A percentile compares a stretch with the other conserved stretches of the same genome.
Evolutionary conservation across 2,888 invertebrate species (phyloP).

Genomic region (Pyrocoelia pectoralis): DNA sequence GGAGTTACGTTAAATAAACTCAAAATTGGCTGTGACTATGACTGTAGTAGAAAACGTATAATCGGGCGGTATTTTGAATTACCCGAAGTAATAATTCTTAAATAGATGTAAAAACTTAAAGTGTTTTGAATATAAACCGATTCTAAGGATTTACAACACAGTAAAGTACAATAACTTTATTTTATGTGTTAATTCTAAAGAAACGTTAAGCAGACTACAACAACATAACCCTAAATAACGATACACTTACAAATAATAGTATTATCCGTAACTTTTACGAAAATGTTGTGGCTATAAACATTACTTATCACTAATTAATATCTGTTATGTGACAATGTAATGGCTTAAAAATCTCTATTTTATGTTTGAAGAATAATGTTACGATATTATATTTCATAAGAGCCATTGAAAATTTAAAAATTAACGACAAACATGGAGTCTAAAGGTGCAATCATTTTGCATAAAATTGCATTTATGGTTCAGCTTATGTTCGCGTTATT

Average conservation of each 20-base stretch:
- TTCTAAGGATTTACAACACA: neutral
- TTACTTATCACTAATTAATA: constrained; percentile 42
- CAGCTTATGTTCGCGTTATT: constrained; percentile 49
- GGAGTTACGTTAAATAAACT: too few species aligned
- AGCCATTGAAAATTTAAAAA: constrained; percentile 38
- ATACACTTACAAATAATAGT: constrained; percentile 33
- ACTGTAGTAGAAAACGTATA: too few species aligned
- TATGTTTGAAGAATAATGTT: constrained; percentile 45
- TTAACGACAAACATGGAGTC: constrained; percentile 37
- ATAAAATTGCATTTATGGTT: constrained; percentile 50
- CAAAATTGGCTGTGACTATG: too few species aligned
- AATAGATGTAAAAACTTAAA: neutral
- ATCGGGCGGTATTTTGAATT: too few species aligned
- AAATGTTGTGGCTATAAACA: constrained; percentile 18
- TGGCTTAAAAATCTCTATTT: constrained; percentile 36
- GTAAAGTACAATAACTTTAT: neutral
- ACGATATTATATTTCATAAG: constrained; percentile 46
- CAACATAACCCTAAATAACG: constrained; percentile 31
- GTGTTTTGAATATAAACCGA: neutral
- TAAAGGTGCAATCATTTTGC: constrained; percentile 49
- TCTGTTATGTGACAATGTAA: constrained; percentile 42
- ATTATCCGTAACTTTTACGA: constrained; percentile 35
- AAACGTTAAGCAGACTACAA: neutral
- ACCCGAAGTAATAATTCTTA: neutral
- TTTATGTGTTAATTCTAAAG: constrained; percentile 7